Conservation (phyloP, 2,113 vertebrate genomes). For the Engystomops pustulosus region DNA sequence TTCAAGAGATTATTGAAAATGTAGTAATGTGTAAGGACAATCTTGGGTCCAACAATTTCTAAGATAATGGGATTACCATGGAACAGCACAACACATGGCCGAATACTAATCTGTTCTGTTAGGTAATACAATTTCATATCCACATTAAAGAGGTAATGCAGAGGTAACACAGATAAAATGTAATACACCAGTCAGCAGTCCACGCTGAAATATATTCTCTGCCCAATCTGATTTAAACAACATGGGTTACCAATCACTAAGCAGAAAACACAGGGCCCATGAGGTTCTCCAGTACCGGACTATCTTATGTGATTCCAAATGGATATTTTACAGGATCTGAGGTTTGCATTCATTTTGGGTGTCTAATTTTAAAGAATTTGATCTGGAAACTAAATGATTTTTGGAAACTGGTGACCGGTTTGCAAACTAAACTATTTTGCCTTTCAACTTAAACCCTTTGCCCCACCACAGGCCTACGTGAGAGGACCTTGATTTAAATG, state of each 20-base stretch:
- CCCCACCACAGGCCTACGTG: no score
- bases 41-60: not conserved
- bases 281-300: no score
- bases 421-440: no score
- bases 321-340: no score
- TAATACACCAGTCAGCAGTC: not conserved
- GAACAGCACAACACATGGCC: not conserved
- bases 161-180: not conserved
- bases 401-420: no score
- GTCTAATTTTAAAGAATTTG: no score
- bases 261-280: no score
- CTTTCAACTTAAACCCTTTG: no score
- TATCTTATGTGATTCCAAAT: no score
- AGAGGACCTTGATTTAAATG: no score
- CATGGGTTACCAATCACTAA: not conserved
- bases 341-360: no score
- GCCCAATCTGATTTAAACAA: not conserved
- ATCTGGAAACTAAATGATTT: no score
- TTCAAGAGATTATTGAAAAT: not conserved
- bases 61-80: not conserved
- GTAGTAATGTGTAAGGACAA: not conserved
- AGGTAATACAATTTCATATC: conserved; percentile 24
- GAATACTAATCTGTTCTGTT: not conserved
- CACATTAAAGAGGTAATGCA: not conserved
- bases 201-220: not conserved